A percentile compares a stretch with the other conserved stretches of the same genome.
Conservation (phyloP, 2,797 vertebrate genomes). For the Pempheris klunzingeri region DNA sequence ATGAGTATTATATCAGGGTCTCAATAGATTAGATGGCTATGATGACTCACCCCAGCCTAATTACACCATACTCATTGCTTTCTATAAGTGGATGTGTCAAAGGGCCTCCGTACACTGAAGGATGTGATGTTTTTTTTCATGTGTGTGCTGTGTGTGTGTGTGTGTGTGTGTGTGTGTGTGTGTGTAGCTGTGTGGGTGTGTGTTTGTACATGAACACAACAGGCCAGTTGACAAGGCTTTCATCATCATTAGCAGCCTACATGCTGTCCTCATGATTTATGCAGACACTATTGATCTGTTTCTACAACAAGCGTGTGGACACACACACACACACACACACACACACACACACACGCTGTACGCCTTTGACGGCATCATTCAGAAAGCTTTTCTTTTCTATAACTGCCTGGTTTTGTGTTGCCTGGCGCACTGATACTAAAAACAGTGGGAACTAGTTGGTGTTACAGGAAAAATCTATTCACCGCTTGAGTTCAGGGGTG, state of each 20-base stretch:
- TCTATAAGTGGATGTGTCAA: slow-evolving; percentile 54
- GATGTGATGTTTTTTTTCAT: too few relatives aligned
- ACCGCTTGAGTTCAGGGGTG: neutral
- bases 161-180: slow-evolving; percentile 4
- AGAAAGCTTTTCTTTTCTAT: slow-evolving; percentile 18
- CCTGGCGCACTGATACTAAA: neutral
- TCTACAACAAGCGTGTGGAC: slow-evolving; percentile 54
- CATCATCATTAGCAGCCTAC: slow-evolving; percentile 77
- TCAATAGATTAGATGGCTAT: slow-evolving; percentile 41
- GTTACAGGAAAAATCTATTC: neutral
- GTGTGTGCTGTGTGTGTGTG: neutral
- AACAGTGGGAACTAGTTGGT: neutral
- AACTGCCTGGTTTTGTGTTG: slow-evolving; percentile 19
- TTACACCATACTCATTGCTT: slow-evolving; percentile 43
- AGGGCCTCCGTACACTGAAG: slow-evolving; percentile 26
- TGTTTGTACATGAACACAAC: slow-evolving; percentile 58
- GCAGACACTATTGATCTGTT: slow-evolving; percentile 75
- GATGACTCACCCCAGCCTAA: slow-evolving; percentile 62
- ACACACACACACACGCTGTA: slow-evolving; percentile 41
- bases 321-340: slow-evolving; percentile 44
- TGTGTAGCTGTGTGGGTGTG: slow-evolving; percentile 30
- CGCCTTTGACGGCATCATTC: slow-evolving; percentile 45
- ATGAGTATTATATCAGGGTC: slow-evolving; percentile 40
- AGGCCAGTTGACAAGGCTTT: slow-evolving; percentile 80
- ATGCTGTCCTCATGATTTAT: slow-evolving; percentile 87